Base-by-base conservation (phyloP, 2,113 vertebrate species). In the Camelus dromedarius region DNA sequence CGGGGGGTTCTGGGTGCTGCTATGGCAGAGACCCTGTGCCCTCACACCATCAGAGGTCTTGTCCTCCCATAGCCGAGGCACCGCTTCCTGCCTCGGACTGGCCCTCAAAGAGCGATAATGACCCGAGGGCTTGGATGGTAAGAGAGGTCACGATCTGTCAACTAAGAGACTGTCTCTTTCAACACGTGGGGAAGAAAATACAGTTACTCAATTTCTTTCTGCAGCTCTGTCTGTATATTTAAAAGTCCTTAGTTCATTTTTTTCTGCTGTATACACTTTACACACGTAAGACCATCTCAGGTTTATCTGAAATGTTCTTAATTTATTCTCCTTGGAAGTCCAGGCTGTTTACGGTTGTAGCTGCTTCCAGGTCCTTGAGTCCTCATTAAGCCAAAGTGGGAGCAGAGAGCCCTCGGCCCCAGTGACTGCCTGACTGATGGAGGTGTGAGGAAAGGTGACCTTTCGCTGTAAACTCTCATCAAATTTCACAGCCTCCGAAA, bases 401-500 rank as follows among this genome's bases (percentile, higher is more conserved):
- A 85, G 80, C 83, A 79, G 5, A 32, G 15, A 73, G 70, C 32
- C 30, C 88, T 73, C 76, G 85, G 91, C 93, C 48, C 26, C 35
- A 83, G 42, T 54, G 73, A 89, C 11, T 80, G 62, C 42, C 14
- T 87, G 46, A 84, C 76, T 73, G 64, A 80, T 80, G 72, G 60
- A 93, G 82, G 89, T 86, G 64, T 89, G 72, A 96, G 91, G 75
- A 96, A 90, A 95, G 90, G 80, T 93, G 98, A 98, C 92, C 70
- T 96, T 97, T 94, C 93, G 75, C 87, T 95, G 75, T 96, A 97
- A 95, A 97, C 92, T 93, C 83, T 91, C 86, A 98, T 92, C 89
- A 96, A 62, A 95, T 98, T 96, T 97, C 92, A 96, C 79, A 89
- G 95, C 80, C 81, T 97, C 87, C 50, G 91, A 97, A 97, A 97